Evolutionary conservation across 2,888 invertebrate species (phyloP).

Genomic region (Amblyjoppa fuscipennis): DNA sequence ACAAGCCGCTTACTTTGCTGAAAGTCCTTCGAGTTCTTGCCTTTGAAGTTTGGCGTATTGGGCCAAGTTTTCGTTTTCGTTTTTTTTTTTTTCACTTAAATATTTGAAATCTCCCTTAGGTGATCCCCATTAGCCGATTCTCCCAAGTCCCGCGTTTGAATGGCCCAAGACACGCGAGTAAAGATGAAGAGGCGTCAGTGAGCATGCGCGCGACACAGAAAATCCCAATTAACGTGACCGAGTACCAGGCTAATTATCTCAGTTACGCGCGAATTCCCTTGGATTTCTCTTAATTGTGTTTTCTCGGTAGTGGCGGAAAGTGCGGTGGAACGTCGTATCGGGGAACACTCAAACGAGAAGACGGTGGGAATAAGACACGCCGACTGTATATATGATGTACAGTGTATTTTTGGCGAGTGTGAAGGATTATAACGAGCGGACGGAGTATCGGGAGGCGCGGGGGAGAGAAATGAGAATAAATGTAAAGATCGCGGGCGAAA

Average conservation of each 20-base stretch:
- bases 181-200: slow-evolving; percentile 26
- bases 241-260: slow-evolving; percentile 62
- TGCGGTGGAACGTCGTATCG: not conserved
- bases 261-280: slow-evolving; percentile 56
- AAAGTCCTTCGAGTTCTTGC: not conserved
- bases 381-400: not conserved
- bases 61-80: not conserved
- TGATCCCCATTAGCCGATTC: not conserved
- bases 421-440: slow-evolving; percentile 31
- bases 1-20: not conserved
- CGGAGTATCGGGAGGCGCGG: not conserved
- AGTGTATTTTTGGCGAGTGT: slow-evolving; percentile 42
- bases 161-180: not conserved
- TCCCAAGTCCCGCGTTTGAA: not conserved
- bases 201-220: slow-evolving; percentile 40
- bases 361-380: slow-evolving; percentile 18
- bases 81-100: not conserved
- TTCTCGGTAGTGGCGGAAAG: slow-evolving; percentile 59
- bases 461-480: slow-evolving; percentile 20
- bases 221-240: slow-evolving; percentile 64
- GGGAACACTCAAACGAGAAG: slow-evolving; percentile 6
- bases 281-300: slow-evolving; percentile 61
- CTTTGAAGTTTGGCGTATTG: not conserved
- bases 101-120: not conserved
- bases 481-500: not conserved